phyloP scores from a whole-genome alignment of 2,888 invertebrate species.

The Phortica okadai region DNA sequence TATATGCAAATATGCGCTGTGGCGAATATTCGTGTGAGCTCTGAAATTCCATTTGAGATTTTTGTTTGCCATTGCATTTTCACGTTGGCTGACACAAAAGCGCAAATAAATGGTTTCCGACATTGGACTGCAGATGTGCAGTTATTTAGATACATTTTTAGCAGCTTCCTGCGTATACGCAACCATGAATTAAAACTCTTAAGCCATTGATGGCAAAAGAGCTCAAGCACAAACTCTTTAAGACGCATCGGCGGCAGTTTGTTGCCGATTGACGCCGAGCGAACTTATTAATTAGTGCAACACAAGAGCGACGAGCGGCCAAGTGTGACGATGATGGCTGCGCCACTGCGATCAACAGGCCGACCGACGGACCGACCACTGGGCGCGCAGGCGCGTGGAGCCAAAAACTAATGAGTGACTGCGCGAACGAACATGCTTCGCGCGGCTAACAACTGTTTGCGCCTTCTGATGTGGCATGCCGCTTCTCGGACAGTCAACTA shows the following conservation, averaged over 20 bases:
- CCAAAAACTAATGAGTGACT: slow-evolving; percentile 36
- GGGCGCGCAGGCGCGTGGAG: slow-evolving; percentile 32
- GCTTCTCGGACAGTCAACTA: slow-evolving; percentile 23
- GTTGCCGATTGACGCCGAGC: neutral
- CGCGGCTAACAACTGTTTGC: slow-evolving; percentile 12
- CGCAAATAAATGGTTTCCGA: neutral
- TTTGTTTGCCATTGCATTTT: neutral
- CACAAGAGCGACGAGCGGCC: slow-evolving; percentile 48
- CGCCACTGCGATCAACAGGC: neutral
- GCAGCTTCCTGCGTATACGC: too few relatives aligned
- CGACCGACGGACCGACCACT: neutral
- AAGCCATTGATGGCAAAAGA: too few relatives aligned
- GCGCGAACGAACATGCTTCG: slow-evolving; percentile 12
- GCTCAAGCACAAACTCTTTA: too few relatives aligned
- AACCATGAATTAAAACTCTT: too few relatives aligned
- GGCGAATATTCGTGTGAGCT: too few relatives aligned
- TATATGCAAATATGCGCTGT: too few relatives aligned
- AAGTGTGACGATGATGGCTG: slow-evolving; percentile 57
- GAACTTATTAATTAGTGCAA: slow-evolving; percentile 20
- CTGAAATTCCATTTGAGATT: neutral
- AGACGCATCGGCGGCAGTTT: too few relatives aligned
- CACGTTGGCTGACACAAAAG: neutral
- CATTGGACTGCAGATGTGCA: neutral
- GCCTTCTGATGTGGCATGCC: neutral
- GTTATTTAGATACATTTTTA: neutral